Base-by-base conservation (phyloP, 2,888 invertebrate species). In the Spisula subtruncata region DNA sequence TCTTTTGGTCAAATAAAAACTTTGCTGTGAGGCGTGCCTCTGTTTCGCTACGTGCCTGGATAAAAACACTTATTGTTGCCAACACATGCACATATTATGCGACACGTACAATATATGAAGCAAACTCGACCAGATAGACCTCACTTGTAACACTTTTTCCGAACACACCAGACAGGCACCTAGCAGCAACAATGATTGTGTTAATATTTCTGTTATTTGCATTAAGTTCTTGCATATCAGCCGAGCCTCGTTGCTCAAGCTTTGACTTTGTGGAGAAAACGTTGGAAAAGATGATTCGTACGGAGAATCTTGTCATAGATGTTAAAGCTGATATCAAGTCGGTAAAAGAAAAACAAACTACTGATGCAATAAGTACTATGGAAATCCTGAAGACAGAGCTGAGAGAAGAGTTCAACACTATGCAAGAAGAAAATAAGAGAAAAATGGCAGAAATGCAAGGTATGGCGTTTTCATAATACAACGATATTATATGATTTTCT, bases 241-340 rank as follows among this genome's bases (percentile, higher is more conserved):
- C 32, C 20, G 75, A 75, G 25, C 75, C 75, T 1, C 75, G 35
- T 12, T 75, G 75, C 35, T 75, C 75, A 14, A 75, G 35, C 14
- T 75, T 75, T 75, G 75, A 75, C 0, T 75, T 32, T 35, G 75
- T 32, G 35, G 32, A 75, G 25, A 75, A 75, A 32, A 75, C 75
- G 18, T 35, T 75, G 25, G 75, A 75, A 32, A 75, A 75, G 35
- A 75, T 75, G 35, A 75, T 75, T 18, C 75, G 75, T 25, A 75
- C 75, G 1, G 75, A 75, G 75, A 75, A 32, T 14, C 29, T 32
- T 32, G 75, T 75, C 10, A 14, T 35, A 16, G 18, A 75, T 32
- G 75, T 18, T 35, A 12, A 32, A 35, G 18, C 75, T 32, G 75
- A 75, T 75, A 32, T 35, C 18, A 18, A 75, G 25, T 8, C 6